Base-by-base conservation (phyloP, 1,140 invertebrate species). In the Venturia canescens region DNA sequence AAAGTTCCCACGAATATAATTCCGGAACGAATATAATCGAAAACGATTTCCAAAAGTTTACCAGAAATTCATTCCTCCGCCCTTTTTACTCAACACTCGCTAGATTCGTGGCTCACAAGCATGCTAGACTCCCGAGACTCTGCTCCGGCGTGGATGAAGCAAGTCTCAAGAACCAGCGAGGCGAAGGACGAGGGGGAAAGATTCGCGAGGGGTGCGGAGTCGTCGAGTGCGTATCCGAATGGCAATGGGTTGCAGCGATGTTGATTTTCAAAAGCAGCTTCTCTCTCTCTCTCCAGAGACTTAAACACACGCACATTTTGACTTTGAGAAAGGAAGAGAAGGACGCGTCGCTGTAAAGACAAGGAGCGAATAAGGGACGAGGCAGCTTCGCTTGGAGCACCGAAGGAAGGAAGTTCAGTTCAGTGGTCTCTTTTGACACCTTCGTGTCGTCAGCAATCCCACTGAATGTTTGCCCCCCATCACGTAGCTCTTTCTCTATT, bases 311-410 rank as follows among this genome's bases (percentile, higher is more conserved):
- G 50, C n/a, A 34, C 31, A 34, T 34, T 34, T 34, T 34, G 31
- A 34, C 31, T 34, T 34, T 34, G 31, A 34, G 31, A 34, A 34
- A 7, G 31, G 31, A 34, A 34, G 31, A 34, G 31, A 7, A 34
- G 7, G 31, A 7, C 31, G n/a, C n/a, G n/a, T n/a, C n/a, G n/a
- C n/a, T n/a, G n/a, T n/a, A n/a, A n/a, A n/a, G n/a, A 34, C 3
- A 34, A 7, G 31, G 31, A 34, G 31, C 31, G 31, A 34, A 34
- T 82, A 80, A 83, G 82, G 79, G 79, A 80, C 76, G 82, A 16
- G 1, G 66, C 5, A 27, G 29, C 7, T 31, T 23, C 5, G 18
- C 60, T 66, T 21, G 72, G 29, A 69, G 38, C 67, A 31, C 34
- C 9, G 34, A 69, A 50, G 26, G 44, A 79, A 50, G 77, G 34